Evolutionary conservation across 2,113 vertebrate species (phyloP), one percentile per base, ranked within the genome.

Genomic region (Microcebus ravelobensis): DNA sequence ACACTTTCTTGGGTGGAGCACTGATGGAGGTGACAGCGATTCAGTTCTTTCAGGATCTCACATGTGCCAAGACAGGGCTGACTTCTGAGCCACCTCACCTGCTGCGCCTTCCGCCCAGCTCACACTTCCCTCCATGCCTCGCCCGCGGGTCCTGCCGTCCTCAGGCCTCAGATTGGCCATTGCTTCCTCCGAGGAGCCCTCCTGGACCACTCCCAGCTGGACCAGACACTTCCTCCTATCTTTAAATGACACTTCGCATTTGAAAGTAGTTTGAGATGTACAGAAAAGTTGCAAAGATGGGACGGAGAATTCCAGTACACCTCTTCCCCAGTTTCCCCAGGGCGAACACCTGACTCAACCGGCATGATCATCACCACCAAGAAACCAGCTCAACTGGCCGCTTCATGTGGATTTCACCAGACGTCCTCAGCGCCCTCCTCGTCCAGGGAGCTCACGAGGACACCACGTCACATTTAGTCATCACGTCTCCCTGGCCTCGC

Each of bases 391-490:
- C 15, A 8, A 18, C 50, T 2, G 0, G 10, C 45, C 11, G 2
- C 21, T 31, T 17, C 3, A 3, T 0, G 2, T 15, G 27, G 48
- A 45, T 74, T 7, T 27, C 5, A 2, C 36, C 18, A 6, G 6
- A 0, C 18, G 5, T 18, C 71, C 13, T 8, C 15, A 7, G 4
- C 0, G 45, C 5, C 36, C n/a, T 27, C 29, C 57, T 55, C 2
- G 9, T 11, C n/a, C 87, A 25, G 1, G 83, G 36, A 48, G 18
- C 77, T 31, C 14, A 8, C 36, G 50, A 76, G 67, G 27, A 31
- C 23, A 42, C 68, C 52, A 4, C 52, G 0, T 23, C 1, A 29
- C 80, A 31, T 0, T 0, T 5, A 50, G 23, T 3, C 11, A 3
- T 18, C n/a, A 2, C 0, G 11, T 1, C 29, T 23, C 61, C 70